Conservation (phyloP, 92 coral and sea anemone species). For the Porites lobata region DNA sequence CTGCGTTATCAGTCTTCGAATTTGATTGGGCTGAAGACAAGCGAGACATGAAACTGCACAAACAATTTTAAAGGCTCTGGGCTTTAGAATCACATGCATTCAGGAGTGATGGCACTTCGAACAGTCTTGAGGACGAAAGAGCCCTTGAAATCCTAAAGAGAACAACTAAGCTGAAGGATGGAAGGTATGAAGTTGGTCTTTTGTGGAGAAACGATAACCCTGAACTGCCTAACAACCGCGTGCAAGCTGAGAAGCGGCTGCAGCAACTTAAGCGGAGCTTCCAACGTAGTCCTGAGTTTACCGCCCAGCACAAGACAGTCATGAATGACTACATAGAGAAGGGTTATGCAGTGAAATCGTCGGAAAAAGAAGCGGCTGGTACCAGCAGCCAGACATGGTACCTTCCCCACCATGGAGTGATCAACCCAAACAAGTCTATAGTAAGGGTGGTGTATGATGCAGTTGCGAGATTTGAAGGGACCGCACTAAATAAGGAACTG, state of each 20-base stretch:
- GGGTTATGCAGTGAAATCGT: constrained; percentile 35
- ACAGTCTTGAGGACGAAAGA: constrained; percentile 54
- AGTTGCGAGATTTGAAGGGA: constrained; percentile 27
- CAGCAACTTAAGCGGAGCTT: no score
- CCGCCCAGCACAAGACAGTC: no score
- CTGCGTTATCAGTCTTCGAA: no score
- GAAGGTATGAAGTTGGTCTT: constrained; percentile 52
- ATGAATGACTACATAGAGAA: no score
- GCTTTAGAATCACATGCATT: constrained; percentile 53
- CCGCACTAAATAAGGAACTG: background rate
- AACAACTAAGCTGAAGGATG: constrained; percentile 34
- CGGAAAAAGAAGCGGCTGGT: constrained; percentile 22
- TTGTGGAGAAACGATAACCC: no score
- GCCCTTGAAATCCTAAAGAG: constrained; percentile 51
- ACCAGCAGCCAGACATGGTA: constrained; percentile 1
- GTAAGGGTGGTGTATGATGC: no score
- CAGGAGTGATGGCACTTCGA: constrained; percentile 14
- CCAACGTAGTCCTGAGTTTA: background rate
- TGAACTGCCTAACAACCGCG: no score
- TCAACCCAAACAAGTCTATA: no score
- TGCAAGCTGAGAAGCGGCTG: no score
- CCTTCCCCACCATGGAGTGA: no score
- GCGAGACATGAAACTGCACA: constrained; percentile 12
- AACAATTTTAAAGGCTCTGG: constrained; percentile 62
- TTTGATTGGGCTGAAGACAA: background rate